Base-by-base conservation (phyloP, 2,113 vertebrate genomes). In the Salvelinus sp. region DNA sequence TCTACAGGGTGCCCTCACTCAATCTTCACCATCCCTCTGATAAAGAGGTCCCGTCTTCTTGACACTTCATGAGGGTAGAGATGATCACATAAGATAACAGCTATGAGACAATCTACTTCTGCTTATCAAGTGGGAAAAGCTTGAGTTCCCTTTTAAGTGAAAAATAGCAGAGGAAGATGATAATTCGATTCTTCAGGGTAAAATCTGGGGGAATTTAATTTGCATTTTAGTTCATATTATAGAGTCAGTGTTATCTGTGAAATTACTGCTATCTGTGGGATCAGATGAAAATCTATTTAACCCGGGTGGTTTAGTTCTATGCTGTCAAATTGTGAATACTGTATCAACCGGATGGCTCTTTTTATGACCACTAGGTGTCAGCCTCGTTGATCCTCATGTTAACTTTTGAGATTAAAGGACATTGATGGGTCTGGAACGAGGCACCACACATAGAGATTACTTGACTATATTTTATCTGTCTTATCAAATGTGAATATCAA, bases 341-440 rank as follows among this genome's bases (percentile, higher is more conserved):
- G 9, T 44, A 44, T 6, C 60, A 66, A 14, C 6, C 33, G 33
- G 4, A 22, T 72, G 71, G 20, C 10, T 25, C 23, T 7, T 72
- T 16, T 70, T 89, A 85, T 85, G 78, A 83, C 90, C 93, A 92
- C 88, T 92, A 93, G 92, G 85, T 88, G 92, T 85, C 90, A 81
- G 85, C 60, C 80, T 86, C 75, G 78, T 73, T 85, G 86, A 88
- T 79, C 54, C 81, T 62, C 84, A 83, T 67, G 38, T 71, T 77
- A 69, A 69, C 72, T 63, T 68, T 76, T 14, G 27, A 20, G 66
- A 23, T 76, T 65, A 73, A 70, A 74, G 66, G 54, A 18, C 64
- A 82, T 75, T 44, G 70, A 66, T 50, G 20, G 22, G 30, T 79
- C 72, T 75, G 23, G 68, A 65, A 75, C 70, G 54, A 70, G 65